A percentile compares a stretch with the other conserved stretches of the same genome.
phyloP scores from a whole-genome alignment of 2,888 invertebrate genomes.

The Malthinus seriepunctatus region DNA sequence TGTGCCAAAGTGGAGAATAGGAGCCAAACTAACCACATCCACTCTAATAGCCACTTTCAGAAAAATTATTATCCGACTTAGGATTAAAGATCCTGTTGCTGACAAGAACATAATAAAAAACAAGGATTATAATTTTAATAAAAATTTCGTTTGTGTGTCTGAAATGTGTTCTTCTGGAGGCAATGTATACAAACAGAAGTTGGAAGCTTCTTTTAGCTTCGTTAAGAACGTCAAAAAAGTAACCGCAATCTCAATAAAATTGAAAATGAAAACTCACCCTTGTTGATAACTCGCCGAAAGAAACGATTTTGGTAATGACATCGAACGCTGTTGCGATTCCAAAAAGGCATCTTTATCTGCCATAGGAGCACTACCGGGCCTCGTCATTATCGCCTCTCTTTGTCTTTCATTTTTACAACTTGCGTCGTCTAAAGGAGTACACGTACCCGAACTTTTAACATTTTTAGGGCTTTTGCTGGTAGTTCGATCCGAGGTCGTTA shows the following conservation, averaged over 20 bases:
- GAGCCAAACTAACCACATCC: no score
- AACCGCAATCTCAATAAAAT: background rate
- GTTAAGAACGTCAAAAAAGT: constrained; percentile 1
- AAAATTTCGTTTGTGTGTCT: no score
- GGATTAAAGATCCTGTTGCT: no score
- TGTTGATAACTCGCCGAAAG: constrained; percentile 50
- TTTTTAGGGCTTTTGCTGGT: constrained; percentile 56
- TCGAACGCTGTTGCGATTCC: constrained; percentile 56
- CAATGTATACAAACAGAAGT: no score
- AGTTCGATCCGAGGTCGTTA: constrained; percentile 59
- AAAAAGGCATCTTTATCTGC: constrained; percentile 44
- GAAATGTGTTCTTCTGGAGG: no score
- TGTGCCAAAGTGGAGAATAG: no score
- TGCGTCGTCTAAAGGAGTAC: constrained; percentile 58
- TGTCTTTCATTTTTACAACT: constrained; percentile 43
- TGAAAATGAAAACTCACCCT: constrained; percentile 34
- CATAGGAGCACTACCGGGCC: constrained; percentile 61
- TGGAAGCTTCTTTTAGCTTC: background rate
- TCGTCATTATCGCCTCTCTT: constrained; percentile 53
- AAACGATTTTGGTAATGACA: constrained; percentile 60
- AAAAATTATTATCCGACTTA: no score
- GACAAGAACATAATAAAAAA: no score
- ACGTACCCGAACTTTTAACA: constrained; percentile 57
- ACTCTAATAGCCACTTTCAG: no score
- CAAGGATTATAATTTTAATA: no score